Conservation (phyloP, 2,888 invertebrate genomes). For the Lysandra bellargus region DNA sequence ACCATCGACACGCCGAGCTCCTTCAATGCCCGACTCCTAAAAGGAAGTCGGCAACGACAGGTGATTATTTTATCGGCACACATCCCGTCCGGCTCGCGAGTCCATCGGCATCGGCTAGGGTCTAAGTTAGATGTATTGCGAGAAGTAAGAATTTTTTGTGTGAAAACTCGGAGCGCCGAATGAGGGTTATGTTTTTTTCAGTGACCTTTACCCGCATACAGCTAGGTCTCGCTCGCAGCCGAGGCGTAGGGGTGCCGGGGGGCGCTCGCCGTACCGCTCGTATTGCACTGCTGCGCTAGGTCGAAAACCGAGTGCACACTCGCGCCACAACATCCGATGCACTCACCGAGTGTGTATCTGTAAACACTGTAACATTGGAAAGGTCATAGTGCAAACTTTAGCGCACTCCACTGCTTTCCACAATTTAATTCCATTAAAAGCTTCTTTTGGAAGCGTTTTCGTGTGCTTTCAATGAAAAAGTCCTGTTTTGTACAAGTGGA, state of each 20-base stretch:
- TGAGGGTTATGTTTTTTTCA: slow-evolving; percentile 13
- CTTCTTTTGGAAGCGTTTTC: background rate
- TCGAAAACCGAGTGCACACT: slow-evolving; percentile 9
- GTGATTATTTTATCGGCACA: slow-evolving; percentile 52
- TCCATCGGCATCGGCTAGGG: background rate
- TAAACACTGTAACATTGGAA: slow-evolving; percentile 33
- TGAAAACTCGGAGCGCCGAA: background rate
- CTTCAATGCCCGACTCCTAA: slow-evolving; percentile 88
- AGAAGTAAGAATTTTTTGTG: background rate
- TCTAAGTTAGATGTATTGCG: background rate
- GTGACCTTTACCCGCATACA: slow-evolving; percentile 23
- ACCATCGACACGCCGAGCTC: slow-evolving; percentile 95
- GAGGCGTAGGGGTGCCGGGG: background rate
- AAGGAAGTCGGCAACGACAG: slow-evolving; percentile 82
- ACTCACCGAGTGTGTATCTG: background rate
- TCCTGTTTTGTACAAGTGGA: slow-evolving; percentile 21
- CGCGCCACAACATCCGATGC: background rate
- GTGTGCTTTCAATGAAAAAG: slow-evolving; percentile 1
- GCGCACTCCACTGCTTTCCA: background rate
- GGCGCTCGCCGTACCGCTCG: background rate
- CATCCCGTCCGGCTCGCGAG: background rate
- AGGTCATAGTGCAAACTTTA: slow-evolving; percentile 30
- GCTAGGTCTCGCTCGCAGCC: background rate
- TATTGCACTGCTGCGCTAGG: background rate
- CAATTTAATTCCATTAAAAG: background rate